Evolutionary conservation across 1,140 invertebrate species (phyloP).

Genomic region (Pygmarrhopalites habei): DNA sequence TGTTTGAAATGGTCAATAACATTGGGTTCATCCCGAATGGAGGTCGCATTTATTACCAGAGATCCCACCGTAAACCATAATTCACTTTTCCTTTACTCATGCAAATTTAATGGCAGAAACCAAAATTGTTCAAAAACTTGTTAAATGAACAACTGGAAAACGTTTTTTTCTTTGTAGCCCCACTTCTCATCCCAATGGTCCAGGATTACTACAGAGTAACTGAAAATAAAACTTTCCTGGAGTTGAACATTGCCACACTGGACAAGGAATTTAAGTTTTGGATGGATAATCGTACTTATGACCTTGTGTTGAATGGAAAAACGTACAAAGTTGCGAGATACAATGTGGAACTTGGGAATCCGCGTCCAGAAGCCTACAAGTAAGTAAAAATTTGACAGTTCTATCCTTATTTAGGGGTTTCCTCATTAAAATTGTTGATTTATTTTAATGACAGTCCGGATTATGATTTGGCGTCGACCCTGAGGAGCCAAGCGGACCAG

Average conservation of each 20-base stretch:
- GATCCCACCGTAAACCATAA: slow-evolving; percentile 47
- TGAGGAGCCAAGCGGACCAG: slow-evolving; percentile 42
- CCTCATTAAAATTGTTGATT: neutral
- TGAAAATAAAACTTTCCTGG: slow-evolving; percentile 58
- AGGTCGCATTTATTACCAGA: slow-evolving; percentile 65
- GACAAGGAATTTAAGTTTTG: slow-evolving; percentile 49
- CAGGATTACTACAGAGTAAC: slow-evolving; percentile 66
- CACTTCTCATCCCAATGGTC: slow-evolving; percentile 64
- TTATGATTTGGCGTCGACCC: neutral
- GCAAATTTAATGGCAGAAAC: neutral
- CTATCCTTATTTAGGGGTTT: neutral
- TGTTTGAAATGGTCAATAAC: slow-evolving; percentile 21
- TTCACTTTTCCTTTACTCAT: neutral
- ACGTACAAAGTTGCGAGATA: slow-evolving; percentile 44
- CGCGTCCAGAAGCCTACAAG: slow-evolving; percentile 48
- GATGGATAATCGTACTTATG: slow-evolving; percentile 43
- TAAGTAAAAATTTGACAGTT: neutral
- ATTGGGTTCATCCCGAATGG: slow-evolving; percentile 70
- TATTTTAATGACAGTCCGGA: slow-evolving; percentile 3
- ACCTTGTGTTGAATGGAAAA: slow-evolving; percentile 39
- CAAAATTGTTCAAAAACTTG: neutral
- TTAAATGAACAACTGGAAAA: neutral
- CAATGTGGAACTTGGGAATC: slow-evolving; percentile 42
- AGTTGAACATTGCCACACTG: slow-evolving; percentile 41
- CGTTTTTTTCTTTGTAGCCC: slow-evolving; percentile 43